Evolutionary conservation across 2,797 vertebrate species (phyloP).

Genomic region (Lagocephalus sceleratus): DNA sequence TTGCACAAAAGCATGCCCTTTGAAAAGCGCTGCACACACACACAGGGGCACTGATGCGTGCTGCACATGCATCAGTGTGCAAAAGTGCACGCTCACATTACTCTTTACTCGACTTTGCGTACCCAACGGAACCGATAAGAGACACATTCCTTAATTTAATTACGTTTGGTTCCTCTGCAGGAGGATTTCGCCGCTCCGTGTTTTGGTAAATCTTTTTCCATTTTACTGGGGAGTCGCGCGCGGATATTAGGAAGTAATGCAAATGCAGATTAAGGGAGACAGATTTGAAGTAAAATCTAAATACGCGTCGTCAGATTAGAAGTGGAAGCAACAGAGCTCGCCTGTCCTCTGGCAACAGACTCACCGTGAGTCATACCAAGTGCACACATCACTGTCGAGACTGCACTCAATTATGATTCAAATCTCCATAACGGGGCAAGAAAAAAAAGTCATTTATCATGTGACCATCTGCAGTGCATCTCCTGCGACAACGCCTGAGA

Average conservation of each 20-base stretch:
- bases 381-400: constrained; percentile 69
- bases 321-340: constrained; percentile 61
- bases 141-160: constrained; percentile 5
- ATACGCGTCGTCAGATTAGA: constrained; percentile 43
- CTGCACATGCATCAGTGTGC: constrained; percentile 66
- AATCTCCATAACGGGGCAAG: constrained; percentile 72
- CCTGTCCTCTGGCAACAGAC: constrained; percentile 66
- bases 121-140: constrained; percentile 20
- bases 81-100: constrained; percentile 58
- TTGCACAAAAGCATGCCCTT: constrained; percentile 75
- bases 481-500: constrained; percentile 62
- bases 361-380: constrained; percentile 68
- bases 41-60: constrained; percentile 69
- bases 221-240: constrained; percentile 19
- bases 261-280: constrained; percentile 24
- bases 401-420: constrained; percentile 71
- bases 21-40: constrained; percentile 71
- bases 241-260: constrained; percentile 8
- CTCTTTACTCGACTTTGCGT: constrained; percentile 38
- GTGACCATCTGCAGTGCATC: constrained; percentile 72
- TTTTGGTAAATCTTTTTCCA: constrained; percentile 17
- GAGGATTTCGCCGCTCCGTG: constrained; percentile 1
- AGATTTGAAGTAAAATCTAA: constrained; percentile 53
- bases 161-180: constrained; percentile 6
- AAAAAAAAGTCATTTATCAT: constrained; percentile 75